phyloP scores from a whole-genome alignment of 2,888 invertebrate genomes.

The Stenotaenia linearis region DNA sequence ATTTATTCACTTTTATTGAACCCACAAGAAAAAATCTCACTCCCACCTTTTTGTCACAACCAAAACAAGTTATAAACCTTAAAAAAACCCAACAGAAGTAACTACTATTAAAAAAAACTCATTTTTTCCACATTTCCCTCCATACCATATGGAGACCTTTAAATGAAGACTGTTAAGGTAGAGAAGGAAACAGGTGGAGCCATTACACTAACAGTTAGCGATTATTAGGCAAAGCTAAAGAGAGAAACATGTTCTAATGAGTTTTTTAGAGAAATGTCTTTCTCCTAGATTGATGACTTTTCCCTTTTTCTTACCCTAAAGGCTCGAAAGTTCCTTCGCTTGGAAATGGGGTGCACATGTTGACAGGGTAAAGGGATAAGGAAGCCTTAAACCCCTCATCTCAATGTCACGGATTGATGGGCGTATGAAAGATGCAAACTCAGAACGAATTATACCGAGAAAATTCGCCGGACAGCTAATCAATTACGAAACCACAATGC shows the following conservation, averaged over 20 bases:
- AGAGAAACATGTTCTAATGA: constrained; percentile 11
- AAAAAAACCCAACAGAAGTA: too few relatives aligned
- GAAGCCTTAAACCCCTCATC: background rate
- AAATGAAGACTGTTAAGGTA: background rate
- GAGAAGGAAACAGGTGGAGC: background rate
- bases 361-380: constrained; percentile 3
- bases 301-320: background rate
- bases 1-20: too few relatives aligned
- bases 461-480: background rate
- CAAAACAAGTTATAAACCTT: too few relatives aligned
- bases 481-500: background rate
- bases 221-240: constrained; percentile 13
- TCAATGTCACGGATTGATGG: constrained; percentile 17
- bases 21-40: too few relatives aligned
- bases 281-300: background rate
- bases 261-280: constrained; percentile 3
- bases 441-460: background rate
- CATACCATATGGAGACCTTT: background rate
- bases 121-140: background rate
- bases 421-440: constrained; percentile 24
- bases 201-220: background rate
- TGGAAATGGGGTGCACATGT: constrained; percentile 21
- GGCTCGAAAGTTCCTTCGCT: background rate
- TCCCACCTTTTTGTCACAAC: too few relatives aligned
- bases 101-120: too few relatives aligned